Evolutionary conservation across 2,797 vertebrate genomes (phyloP), one percentile per base, ranked within the genome.

Genomic region (Malacoctenus gilli): DNA sequence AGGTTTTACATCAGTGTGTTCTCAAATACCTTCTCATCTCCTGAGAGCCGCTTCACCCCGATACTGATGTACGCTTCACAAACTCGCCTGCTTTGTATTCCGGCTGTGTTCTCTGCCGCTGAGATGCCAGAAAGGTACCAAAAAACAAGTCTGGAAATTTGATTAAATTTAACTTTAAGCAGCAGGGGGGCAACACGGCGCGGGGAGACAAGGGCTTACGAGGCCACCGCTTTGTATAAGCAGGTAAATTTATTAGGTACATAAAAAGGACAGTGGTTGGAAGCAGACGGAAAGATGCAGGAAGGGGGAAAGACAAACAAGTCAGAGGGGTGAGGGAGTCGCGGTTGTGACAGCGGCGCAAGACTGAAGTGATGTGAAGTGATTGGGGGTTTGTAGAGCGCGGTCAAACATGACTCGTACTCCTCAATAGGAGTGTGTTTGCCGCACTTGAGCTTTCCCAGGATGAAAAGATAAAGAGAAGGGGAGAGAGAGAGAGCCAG

Each of bases 381-480:
- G 64, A 84, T 79, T 41, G 25, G 72, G 51, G 77, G 62, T 82
- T 77, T 80, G 67, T 72, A 60, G 57, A 69, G 66, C 32, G 8
- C 15, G 60, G 79, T 71, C 81, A 75, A 70, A 84, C 66, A 79
- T 58, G 51, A 67, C 59, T 68, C 14, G 7, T 42, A 36, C 40
- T 71, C 40, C 61, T 67, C 70, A 31, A 57, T 42, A 38, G 67
- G 61, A 68, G 34, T 36, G 52, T 34, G 59, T 62, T 58, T 62
- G 63, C 67, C 12, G 10, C 54, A 62, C 67, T 79, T 59, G 53
- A 73, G 75, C 59, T 67, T 72, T 61, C 62, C 53, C 53, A 48
- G 68, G 75, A 79, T 75, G 72, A 79, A 74, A 74, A 68, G 75
- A 72, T 72, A 70, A 65, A 64, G 62, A 48, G 49, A 49, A 22